Base-by-base conservation (phyloP, 1,140 invertebrate species). In the Harpegnathos saltator region DNA sequence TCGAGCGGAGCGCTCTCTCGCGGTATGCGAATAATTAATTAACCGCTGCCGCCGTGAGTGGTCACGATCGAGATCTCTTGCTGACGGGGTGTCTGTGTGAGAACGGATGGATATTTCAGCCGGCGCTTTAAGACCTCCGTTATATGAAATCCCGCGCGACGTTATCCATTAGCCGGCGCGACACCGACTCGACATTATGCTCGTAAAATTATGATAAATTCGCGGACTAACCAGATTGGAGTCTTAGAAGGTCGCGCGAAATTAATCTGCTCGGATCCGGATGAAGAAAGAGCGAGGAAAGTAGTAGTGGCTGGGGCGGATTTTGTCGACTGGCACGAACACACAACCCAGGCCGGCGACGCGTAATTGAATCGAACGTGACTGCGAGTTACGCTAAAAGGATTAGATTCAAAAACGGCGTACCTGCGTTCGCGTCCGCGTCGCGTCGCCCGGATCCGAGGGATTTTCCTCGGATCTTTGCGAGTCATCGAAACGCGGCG, bases 171-270 rank as follows among this genome's bases (percentile, higher is more conserved):
- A 68, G 19, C 22, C 22, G 56, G 29, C 11, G 19, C 56, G 56
- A 38, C 12, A 54, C 15, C 33, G 17, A 72, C 14, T 33, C 58
- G 54, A 56, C 26, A 58, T 69, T 44, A 63, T 3, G n/a, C 38
- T 56, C 38, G n/a, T 74, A 73, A 81, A 73, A 81, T 73, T 81
- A 74, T 81, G 56, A 81, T 81, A 73, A 81, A 73, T 81, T 81
- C 15, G 24, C 14, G 22, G 77, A 77, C 66, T 77, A 77, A 78
- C 33, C 7, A 69, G 52, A 73, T 81, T 62, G 54, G 26, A 73
- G 73, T 19, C 26, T 48, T 38, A 73, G n/a, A n/a, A 61, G 56
- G 22, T 29, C 26, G 29, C 22, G 26, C 24, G 17, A 48, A 71
- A 80, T 65, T 77, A 77, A 77, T 80, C 44, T 80, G 54, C 29